These are phyloP conservation scores for Urophycis tenuis DNA, from an alignment of 2,797 vertebrate species.

Conservation along the genomic window DNA sequence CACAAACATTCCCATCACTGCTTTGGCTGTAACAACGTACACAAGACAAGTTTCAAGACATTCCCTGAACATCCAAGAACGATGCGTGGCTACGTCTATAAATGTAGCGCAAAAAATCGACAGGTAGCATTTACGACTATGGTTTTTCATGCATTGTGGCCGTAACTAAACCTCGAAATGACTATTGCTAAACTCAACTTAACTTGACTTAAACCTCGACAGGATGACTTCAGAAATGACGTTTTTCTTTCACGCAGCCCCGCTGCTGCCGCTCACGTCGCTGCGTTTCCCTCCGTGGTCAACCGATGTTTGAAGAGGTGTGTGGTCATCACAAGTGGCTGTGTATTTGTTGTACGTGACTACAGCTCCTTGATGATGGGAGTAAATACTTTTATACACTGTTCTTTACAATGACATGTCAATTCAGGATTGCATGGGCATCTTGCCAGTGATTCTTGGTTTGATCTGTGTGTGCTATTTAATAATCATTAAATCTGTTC, in stretches of 20 bases:
- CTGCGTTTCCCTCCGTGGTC: neutral
- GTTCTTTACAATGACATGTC: neutral
- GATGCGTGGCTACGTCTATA: neutral
- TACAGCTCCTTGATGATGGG: neutral
- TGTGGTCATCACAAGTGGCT: neutral
- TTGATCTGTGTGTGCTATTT: neutral
- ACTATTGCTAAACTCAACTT: neutral
- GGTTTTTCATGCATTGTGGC: neutral
- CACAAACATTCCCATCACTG: neutral
- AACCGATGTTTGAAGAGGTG: neutral
- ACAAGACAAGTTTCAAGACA: no score
- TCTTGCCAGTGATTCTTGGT: neutral
- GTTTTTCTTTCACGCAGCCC: neutral
- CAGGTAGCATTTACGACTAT: neutral
- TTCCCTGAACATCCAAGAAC: neutral
- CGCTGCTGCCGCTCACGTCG: neutral
- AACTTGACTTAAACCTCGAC: neutral
- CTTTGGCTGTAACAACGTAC: neutral
- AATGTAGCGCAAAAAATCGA: neutral
- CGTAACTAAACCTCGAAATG: neutral
- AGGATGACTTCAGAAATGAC: neutral
- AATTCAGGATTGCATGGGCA: neutral
- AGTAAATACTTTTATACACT: neutral
- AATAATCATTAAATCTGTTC: no score
- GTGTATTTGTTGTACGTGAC: neutral